Percentiles rank a stretch among this genome's conserved stretches.
Evolutionary conservation across 2,797 vertebrate genomes (phyloP).

Genomic region (Pangasius krempfi): DNA sequence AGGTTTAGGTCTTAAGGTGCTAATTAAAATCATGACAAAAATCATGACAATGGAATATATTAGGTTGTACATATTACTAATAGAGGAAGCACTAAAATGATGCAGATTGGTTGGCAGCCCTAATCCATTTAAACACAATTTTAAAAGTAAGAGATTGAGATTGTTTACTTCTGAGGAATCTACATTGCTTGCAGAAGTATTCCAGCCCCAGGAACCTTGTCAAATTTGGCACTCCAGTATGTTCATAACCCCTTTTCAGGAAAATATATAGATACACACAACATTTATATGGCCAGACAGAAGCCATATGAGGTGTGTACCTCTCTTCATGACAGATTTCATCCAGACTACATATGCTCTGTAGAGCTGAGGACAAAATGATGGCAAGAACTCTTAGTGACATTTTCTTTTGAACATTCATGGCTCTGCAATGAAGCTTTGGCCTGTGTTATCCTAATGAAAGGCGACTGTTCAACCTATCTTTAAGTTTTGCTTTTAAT

Average conservation of each 20-base stretch:
- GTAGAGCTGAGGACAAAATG: background rate
- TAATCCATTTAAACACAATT: background rate
- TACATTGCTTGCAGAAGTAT: background rate
- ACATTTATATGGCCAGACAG: background rate
- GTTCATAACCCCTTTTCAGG: background rate
- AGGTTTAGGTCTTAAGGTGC: background rate
- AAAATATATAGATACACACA: background rate
- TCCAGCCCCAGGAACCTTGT: background rate
- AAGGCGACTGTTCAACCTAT: background rate
- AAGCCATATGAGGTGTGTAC: too few relatives aligned
- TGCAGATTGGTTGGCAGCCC: constrained; percentile 1
- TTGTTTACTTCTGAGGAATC: background rate
- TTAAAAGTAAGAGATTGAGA: background rate
- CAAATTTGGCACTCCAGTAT: background rate
- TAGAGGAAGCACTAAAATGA: background rate
- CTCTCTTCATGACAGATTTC: background rate
- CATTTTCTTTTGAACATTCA: background rate
- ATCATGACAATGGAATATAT: background rate
- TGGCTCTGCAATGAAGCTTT: background rate
- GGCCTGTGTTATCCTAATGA: background rate
- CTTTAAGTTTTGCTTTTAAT: background rate
- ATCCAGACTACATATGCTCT: background rate
- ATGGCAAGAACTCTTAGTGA: background rate
- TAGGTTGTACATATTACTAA: background rate
- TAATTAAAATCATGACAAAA: background rate